Conservation (phyloP, 2,888 invertebrate species). For the Drosophila pseudotalamancana region DNA sequence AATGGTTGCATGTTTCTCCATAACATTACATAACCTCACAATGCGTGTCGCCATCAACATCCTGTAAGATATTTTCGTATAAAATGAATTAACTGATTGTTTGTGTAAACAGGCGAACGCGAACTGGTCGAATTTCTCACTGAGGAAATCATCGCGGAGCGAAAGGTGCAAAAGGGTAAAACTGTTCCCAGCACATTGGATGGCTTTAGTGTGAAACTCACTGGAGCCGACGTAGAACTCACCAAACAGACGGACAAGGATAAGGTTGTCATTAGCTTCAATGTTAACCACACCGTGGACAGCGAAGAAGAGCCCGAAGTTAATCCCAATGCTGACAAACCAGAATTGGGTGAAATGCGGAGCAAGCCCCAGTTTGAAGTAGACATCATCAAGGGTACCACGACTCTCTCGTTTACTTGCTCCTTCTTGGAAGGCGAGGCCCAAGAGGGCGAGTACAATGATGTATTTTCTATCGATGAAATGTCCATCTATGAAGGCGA, state of each 20-base stretch:
- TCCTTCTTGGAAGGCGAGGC: slow-evolving; percentile 89
- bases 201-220: slow-evolving; percentile 91
- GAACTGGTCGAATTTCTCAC: slow-evolving; percentile 95
- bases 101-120: slow-evolving; percentile 88
- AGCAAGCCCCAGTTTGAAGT: slow-evolving; percentile 97
- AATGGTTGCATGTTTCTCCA: background rate
- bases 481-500: slow-evolving; percentile 94
- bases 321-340: slow-evolving; percentile 87
- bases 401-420: slow-evolving; percentile 93
- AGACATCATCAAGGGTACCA: slow-evolving; percentile 91
- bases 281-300: slow-evolving; percentile 98
- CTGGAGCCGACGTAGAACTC: slow-evolving; percentile 94
- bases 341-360: slow-evolving; percentile 92
- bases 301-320: slow-evolving; percentile 89
- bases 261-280: slow-evolving; percentile 91
- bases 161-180: slow-evolving; percentile 91
- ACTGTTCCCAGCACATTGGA: slow-evolving; percentile 90
- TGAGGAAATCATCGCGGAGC: slow-evolving; percentile 96
- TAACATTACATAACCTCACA: slow-evolving; percentile 82
- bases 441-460: slow-evolving; percentile 91
- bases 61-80: slow-evolving; percentile 1
- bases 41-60: slow-evolving; percentile 40
- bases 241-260: slow-evolving; percentile 90
- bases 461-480: slow-evolving; percentile 97
- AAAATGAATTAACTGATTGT: slow-evolving; percentile 18